phyloP scores from a whole-genome alignment of 1,140 invertebrate genomes.

The Drosophila teissieri region DNA sequence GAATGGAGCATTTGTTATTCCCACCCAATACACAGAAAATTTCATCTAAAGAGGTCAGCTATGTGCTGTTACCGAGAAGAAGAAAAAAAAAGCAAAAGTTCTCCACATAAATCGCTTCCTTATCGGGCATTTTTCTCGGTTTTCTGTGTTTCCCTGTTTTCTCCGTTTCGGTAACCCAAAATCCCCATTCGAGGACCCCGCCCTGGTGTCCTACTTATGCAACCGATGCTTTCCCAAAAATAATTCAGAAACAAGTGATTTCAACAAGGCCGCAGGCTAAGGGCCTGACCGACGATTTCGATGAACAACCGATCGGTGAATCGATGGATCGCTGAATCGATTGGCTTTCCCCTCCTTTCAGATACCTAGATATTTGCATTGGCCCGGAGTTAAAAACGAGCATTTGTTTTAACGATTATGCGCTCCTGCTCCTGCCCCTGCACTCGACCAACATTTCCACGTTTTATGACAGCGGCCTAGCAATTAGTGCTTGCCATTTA shows the following conservation, averaged over 20 bases:
- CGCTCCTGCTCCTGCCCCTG: conserved; percentile 2
- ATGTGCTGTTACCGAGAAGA: background rate
- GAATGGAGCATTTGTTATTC: conserved; percentile 41
- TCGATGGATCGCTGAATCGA: conserved; percentile 16
- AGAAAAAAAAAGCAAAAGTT: conserved; percentile 11
- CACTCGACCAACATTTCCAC: conserved; percentile 22
- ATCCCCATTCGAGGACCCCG: conserved; percentile 33
- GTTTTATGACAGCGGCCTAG: conserved; percentile 22
- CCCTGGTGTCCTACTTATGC: conserved; percentile 48
- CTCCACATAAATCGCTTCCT: conserved; percentile 28
- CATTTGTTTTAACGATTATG: conserved; percentile 44
- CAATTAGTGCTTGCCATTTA: conserved; percentile 40
- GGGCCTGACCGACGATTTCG: conserved; percentile 37
- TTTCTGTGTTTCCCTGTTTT: background rate
- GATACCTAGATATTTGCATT: conserved; percentile 32
- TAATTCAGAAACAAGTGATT: conserved; percentile 20
- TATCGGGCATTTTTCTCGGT: background rate
- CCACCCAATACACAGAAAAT: conserved; percentile 8
- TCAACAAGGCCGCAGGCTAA: conserved; percentile 17
- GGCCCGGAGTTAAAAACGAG: conserved; percentile 18
- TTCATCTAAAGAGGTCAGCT: conserved; percentile 22
- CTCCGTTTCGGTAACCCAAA: conserved; percentile 32
- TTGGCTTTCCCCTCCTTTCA: conserved; percentile 34
- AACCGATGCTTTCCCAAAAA: conserved; percentile 32
- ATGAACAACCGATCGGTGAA: conserved; percentile 16